Percentiles rank a stretch among this genome's conserved stretches.
These are phyloP conservation scores for Brachionichthys hirsutus DNA, from an alignment of 2,113 vertebrate species.

Conservation along the genomic window DNA sequence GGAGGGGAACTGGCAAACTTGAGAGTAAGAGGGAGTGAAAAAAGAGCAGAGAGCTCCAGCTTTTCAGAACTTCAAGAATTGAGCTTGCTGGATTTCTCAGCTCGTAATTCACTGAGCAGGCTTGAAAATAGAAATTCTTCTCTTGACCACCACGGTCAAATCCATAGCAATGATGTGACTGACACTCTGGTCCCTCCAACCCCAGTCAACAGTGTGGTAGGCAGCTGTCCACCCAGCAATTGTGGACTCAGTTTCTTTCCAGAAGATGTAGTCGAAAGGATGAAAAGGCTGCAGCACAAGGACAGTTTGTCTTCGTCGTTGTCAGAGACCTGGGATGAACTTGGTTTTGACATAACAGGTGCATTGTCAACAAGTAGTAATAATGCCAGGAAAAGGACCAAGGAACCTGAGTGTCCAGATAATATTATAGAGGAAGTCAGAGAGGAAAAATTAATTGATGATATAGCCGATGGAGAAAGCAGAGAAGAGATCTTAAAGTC, in stretches of 20 bases:
- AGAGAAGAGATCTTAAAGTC: conserved; percentile 24
- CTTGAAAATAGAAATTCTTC: conserved; percentile 48
- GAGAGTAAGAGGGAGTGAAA: conserved; percentile 55
- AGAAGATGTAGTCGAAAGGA: conserved; percentile 82
- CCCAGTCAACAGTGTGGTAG: conserved; percentile 88
- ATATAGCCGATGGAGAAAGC: conserved; percentile 25
- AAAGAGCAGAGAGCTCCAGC: conserved; percentile 63
- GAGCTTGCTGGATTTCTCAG: conserved; percentile 78
- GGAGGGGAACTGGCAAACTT: conserved; percentile 51
- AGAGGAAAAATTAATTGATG: conserved; percentile 26
- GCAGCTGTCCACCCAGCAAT: conserved; percentile 82
- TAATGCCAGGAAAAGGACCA: conserved; percentile 77
- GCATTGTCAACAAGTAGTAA: conserved; percentile 47
- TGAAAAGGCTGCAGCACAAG: conserved; percentile 73
- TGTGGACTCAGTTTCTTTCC: conserved; percentile 81
- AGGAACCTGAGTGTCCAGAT: conserved; percentile 59
- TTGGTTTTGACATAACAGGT: conserved; percentile 79
- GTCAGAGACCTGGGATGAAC: conserved; percentile 87
- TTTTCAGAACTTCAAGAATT: conserved; percentile 79
- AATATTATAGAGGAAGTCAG: conserved; percentile 44
- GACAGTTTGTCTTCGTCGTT: conserved; percentile 74
- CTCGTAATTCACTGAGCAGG: conserved; percentile 65
- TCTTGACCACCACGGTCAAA: conserved; percentile 55
- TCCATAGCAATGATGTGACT: conserved; percentile 62
- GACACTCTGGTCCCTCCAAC: conserved; percentile 85